A percentile compares a stretch with the other conserved stretches of the same genome.
Conservation (phyloP, 1,140 invertebrate species). For the Galendromus occidentalis region DNA sequence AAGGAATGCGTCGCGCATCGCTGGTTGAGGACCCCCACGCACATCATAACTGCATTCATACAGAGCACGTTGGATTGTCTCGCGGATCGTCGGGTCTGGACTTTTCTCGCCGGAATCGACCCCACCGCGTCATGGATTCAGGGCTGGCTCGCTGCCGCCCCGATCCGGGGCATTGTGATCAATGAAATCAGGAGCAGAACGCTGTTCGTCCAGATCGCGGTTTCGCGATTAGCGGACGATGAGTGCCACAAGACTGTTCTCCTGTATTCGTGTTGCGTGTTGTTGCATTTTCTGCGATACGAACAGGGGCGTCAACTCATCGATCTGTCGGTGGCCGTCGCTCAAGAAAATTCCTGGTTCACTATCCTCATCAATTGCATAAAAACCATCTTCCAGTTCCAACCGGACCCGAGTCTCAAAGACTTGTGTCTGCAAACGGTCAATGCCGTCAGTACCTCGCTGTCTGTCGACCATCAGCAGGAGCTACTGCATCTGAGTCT, state of each 20-base stretch:
- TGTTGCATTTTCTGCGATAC: conserved; percentile 4
- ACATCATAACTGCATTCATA: background rate
- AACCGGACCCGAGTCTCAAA: conserved; percentile 3
- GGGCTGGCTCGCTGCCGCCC: background rate
- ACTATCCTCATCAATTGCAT: background rate
- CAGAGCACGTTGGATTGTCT: background rate
- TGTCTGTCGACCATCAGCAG: background rate
- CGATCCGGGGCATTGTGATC: background rate
- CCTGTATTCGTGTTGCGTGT: background rate
- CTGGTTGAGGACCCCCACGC: background rate
- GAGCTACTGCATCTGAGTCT: background rate
- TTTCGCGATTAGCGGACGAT: background rate
- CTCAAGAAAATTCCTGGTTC: background rate
- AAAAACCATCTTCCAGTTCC: background rate
- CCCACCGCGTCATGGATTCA: background rate
- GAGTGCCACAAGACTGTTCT: background rate
- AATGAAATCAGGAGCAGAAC: background rate
- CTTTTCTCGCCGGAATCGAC: background rate
- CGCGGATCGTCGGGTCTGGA: background rate
- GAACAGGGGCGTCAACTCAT: background rate
- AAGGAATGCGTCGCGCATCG: conserved; percentile 4
- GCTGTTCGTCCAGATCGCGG: background rate
- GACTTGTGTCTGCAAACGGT: background rate
- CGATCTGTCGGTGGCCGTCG: background rate
- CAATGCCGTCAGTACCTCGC: background rate